A percentile compares a stretch with the other conserved stretches of the same genome.
Conservation (phyloP, 2,797 vertebrate genomes). For the Falco biarmicus region DNA sequence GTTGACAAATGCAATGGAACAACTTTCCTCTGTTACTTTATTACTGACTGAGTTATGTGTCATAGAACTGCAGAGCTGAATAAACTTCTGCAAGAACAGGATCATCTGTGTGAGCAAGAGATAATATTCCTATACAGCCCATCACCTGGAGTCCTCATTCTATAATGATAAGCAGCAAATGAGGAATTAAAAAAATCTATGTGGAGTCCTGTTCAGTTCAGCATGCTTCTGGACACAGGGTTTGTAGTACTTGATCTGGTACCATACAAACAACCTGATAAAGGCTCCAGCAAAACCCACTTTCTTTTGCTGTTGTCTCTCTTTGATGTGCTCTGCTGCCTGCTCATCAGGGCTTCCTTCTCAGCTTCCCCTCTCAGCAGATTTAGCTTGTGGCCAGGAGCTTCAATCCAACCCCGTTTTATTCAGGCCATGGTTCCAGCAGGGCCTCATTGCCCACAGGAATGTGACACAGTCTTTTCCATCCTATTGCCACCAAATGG, state of each 20-base stretch:
- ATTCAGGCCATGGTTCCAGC: background rate
- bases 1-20: background rate
- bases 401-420: background rate
- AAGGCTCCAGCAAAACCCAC: background rate
- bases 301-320: background rate
- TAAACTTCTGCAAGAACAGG: background rate
- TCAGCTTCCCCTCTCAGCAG: background rate
- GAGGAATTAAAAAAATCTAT: fast-evolving
- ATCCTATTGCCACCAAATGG: background rate
- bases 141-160: background rate
- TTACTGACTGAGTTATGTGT: background rate
- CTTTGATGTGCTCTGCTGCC: background rate
- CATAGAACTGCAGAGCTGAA: background rate
- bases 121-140: background rate
- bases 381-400: background rate
- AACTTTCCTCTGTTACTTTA: background rate
- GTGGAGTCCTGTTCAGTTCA: background rate
- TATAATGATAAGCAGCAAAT: background rate
- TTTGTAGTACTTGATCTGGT: background rate
- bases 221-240: background rate
- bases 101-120: background rate
- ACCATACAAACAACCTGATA: background rate
- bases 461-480: background rate
- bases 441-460: background rate
- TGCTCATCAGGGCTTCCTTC: background rate